These are phyloP conservation scores for Zele albiditarsus DNA, from an alignment of 2,888 invertebrate genomes.

Conservation along the genomic window DNA sequence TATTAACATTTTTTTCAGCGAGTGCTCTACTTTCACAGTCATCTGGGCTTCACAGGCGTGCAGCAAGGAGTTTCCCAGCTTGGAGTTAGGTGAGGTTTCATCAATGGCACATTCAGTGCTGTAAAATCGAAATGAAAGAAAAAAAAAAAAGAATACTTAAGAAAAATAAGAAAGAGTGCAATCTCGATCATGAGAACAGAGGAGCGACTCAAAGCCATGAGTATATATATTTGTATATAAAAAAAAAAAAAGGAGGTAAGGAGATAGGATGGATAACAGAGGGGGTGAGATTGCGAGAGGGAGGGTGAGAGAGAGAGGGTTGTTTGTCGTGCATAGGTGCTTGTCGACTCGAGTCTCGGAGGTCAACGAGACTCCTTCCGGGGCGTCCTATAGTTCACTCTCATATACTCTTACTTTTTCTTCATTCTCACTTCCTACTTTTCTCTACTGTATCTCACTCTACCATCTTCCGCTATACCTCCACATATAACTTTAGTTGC, in stretches of 20 bases:
- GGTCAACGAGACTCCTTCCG: conserved; percentile 52
- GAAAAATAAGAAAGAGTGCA: conserved; percentile 8
- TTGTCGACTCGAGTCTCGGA: conserved; percentile 43
- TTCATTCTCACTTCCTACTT: conserved; percentile 15
- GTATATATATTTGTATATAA: conserved; percentile 28
- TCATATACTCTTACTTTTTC: conserved; percentile 24
- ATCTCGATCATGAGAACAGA: conserved; percentile 23
- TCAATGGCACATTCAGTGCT: conserved; percentile 11
- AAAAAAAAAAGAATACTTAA: not conserved
- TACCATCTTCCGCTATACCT: conserved; percentile 1
- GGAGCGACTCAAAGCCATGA: conserved; percentile 27
- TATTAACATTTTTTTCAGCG: conserved; percentile 77
- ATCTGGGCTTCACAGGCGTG: conserved; percentile 87
- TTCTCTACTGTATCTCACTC: conserved; percentile 17
- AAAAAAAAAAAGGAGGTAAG: not conserved
- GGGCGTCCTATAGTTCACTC: conserved; percentile 38
- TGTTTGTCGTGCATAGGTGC: conserved; percentile 42
- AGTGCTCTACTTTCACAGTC: conserved; percentile 88
- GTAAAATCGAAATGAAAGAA: not conserved
- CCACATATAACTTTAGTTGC: not conserved
- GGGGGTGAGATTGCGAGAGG: not conserved
- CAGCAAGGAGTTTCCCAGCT: conserved; percentile 55
- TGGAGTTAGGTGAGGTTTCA: conserved; percentile 80
- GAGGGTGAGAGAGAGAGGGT: conserved; percentile 23
- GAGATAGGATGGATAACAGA: not conserved